These are phyloP conservation scores for Marasmarcha lunaedactyla DNA, from an alignment of 2,888 invertebrate genomes.

Conservation along the genomic window DNA sequence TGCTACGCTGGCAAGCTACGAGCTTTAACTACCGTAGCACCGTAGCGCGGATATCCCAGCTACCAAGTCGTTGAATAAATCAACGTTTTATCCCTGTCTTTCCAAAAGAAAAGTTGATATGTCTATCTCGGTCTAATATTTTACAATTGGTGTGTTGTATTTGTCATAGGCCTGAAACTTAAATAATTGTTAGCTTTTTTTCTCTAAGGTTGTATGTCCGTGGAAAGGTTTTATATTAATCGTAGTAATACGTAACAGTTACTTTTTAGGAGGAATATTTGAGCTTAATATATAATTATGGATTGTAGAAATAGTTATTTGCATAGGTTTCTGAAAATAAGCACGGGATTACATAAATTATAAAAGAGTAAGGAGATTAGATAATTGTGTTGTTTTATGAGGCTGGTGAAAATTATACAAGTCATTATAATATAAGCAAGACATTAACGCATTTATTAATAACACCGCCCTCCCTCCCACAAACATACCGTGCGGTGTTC, in stretches of 20 bases:
- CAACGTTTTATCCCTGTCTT: background rate
- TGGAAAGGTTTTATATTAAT: background rate
- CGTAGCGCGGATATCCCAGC: conserved; percentile 31
- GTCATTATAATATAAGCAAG: too few relatives aligned
- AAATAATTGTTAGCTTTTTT: background rate
- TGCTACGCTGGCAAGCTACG: conserved; percentile 44
- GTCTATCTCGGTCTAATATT: background rate
- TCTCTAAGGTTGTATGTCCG: background rate
- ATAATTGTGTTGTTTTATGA: too few relatives aligned
- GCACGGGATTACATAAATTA: too few relatives aligned
- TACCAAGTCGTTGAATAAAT: conserved; percentile 18
- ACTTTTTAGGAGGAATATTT: too few relatives aligned
- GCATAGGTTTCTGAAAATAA: too few relatives aligned
- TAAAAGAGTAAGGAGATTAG: too few relatives aligned
- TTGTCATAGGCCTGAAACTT: background rate
- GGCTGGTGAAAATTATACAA: too few relatives aligned
- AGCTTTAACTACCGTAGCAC: conserved; percentile 45
- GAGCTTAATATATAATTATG: too few relatives aligned
- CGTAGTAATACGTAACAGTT: background rate
- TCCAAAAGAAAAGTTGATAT: background rate
- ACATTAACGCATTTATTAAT: too few relatives aligned
- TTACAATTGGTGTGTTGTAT: background rate
- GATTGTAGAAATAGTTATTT: too few relatives aligned
- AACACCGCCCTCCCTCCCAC: too few relatives aligned
- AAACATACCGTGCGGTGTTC: too few relatives aligned